Evolutionary conservation across 2,888 invertebrate genomes (phyloP), one percentile per base, ranked within the genome.

Genomic region (Dexiosoma caninum): DNA sequence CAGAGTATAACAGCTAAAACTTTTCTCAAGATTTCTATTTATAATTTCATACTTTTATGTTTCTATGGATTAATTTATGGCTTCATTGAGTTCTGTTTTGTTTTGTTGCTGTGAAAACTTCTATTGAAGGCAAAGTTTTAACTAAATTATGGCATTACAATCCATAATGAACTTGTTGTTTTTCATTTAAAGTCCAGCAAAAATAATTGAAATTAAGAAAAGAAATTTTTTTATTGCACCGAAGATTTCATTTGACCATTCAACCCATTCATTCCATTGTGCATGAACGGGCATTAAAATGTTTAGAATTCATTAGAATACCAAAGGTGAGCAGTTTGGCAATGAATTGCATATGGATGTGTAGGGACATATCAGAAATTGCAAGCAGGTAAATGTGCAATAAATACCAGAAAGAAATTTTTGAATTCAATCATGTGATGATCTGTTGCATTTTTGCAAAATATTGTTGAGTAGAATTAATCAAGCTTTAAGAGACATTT

Each of bases 41-140:
- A 55, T 62, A 62, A 71, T 71, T 71, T 71, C 40, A 71, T 51
- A 14, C 19, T 32, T 71, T 71, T 42, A 71, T 44, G 51, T 51
- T 27, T 53, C 42, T 60, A 51, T 51, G 71, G 62, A 53, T 72
- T 62, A 62, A 44, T 62, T 62, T 62, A 72, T 72, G 32, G 32
- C 60, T 60, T 51, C 37, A 4, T 21, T 32, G 40, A 72, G 6
- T 42, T 72, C 53, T 23, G 27, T 49, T 27, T 1, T 49, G 6
- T 42, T 72, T 62, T 23, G 27, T 49, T 27, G 3, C 59, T 59
- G 35, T 21, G 21, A 27, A 23, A 27, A 37, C 51, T 66, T 66
- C 46, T 64, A 14, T 46, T 46, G 35, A 16, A 44, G 42, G 1
- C 2, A 46, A 40, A 27, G 9, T 30, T 70, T 69, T 59, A 59